phyloP scores from a whole-genome alignment of 2,888 invertebrate genomes.

The Lasioglossum malachurum region DNA sequence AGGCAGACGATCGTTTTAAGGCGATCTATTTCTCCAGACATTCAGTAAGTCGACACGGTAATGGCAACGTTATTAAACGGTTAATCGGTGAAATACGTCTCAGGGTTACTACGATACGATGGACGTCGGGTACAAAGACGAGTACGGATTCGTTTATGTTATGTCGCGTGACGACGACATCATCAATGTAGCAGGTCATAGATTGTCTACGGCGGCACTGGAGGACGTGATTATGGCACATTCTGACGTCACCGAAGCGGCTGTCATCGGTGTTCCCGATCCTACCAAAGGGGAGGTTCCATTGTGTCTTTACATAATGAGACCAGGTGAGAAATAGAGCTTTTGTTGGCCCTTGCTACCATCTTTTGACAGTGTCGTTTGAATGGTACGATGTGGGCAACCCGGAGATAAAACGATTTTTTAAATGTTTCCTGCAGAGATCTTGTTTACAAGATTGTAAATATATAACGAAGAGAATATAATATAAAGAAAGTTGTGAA shows the following conservation, averaged over 20 bases:
- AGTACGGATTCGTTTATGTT: slow-evolving; percentile 94
- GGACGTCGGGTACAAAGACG: slow-evolving; percentile 96
- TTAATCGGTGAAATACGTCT: background rate
- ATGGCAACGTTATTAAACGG: background rate
- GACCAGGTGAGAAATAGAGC: slow-evolving; percentile 85
- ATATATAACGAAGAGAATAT: no score
- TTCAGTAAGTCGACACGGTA: slow-evolving; percentile 87
- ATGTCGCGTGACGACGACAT: slow-evolving; percentile 97
- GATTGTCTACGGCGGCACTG: slow-evolving; percentile 94
- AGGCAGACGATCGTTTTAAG: slow-evolving; percentile 92
- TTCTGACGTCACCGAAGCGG: slow-evolving; percentile 93
- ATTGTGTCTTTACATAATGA: slow-evolving; percentile 93
- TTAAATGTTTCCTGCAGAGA: no score
- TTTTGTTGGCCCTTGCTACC: background rate
- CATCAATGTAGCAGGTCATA: slow-evolving; percentile 97
- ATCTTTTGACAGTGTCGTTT: background rate
- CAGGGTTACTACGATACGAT: slow-evolving; percentile 97
- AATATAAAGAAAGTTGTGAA: no score
- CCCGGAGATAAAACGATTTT: no score
- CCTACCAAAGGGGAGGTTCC: slow-evolving; percentile 96
- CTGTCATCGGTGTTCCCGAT: slow-evolving; percentile 96
- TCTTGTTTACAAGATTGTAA: no score
- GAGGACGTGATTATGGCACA: slow-evolving; percentile 96
- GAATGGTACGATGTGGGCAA: background rate
- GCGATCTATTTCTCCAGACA: slow-evolving; percentile 93